phyloP scores from a whole-genome alignment of 2,888 invertebrate genomes.

The Leistus spinibarbis region DNA sequence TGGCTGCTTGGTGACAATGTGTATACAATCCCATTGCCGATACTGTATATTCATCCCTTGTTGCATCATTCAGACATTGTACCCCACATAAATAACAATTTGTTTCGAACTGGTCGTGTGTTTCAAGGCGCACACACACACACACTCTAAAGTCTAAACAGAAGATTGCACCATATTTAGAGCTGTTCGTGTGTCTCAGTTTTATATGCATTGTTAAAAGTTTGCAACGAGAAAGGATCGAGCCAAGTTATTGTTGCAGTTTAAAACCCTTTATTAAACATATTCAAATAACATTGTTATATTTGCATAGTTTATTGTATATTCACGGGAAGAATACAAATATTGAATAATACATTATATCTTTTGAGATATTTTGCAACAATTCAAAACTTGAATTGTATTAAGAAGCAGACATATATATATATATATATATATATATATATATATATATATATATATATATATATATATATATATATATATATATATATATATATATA shows the following conservation, averaged over 20 bases:
- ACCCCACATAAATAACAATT: constrained; percentile 15
- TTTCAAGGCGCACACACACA: neutral
- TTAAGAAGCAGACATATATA: no score
- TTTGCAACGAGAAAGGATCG: neutral
- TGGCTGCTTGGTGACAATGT: neutral
- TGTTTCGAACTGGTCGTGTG: neutral
- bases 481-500: no score
- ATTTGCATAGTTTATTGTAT: no score
- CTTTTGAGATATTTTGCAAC: no score
- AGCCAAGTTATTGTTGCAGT: neutral
- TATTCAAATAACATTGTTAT: no score
- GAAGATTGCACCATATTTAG: neutral
- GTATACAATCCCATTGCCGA: neutral
- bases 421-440: no score
- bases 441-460: no score
- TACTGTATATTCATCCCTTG: constrained; percentile 9
- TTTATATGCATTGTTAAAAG: neutral
- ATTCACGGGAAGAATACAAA: no score
- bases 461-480: no score
- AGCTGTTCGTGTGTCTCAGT: neutral
- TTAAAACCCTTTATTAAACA: neutral
- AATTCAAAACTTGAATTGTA: no score
- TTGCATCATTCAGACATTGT: constrained; percentile 15
- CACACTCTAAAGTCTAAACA: no score
- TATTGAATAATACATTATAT: no score